A percentile compares a stretch with the other conserved stretches of the same genome.
These are phyloP conservation scores for Bombus ignitus DNA, from an alignment of 1,140 invertebrate species.

Conservation along the genomic window DNA sequence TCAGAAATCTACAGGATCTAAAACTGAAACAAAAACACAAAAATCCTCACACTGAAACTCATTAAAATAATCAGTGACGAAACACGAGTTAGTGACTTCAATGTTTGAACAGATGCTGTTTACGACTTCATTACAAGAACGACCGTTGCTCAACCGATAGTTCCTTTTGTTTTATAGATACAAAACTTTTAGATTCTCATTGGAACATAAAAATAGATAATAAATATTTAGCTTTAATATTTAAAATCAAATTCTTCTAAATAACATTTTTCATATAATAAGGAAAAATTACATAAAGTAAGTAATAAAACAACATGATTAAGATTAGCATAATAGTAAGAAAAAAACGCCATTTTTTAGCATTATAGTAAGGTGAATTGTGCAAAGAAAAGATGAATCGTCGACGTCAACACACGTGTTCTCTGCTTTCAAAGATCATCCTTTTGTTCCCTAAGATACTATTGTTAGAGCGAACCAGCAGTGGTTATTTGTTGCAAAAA, in stretches of 20 bases:
- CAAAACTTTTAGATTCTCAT: too few relatives aligned
- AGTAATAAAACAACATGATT: not conserved
- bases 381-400: not conserved
- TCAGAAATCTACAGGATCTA: not conserved
- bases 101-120: conserved; percentile 44
- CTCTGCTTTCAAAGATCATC: conserved; percentile 40
- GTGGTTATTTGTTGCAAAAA: conserved; percentile 21
- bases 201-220: not conserved
- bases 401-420: conserved; percentile 39
- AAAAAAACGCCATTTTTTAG: conserved; percentile 10
- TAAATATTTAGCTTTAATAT: not conserved
- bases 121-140: conserved; percentile 4
- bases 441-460: conserved; percentile 41
- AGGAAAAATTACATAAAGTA: not conserved
- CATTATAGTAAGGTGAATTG: not conserved
- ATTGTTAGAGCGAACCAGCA: conserved; percentile 19
- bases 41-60: not conserved
- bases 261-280: not conserved
- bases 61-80: conserved; percentile 16
- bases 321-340: not conserved
- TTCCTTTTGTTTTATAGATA: not conserved
- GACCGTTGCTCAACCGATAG: not conserved
- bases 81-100: conserved; percentile 1
- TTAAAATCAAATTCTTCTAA: not conserved
- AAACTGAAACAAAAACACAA: not conserved